A percentile compares a stretch with the other conserved stretches of the same genome.
Conservation (phyloP, 2,888 invertebrate genomes). For the Cynaeus angustus region DNA sequence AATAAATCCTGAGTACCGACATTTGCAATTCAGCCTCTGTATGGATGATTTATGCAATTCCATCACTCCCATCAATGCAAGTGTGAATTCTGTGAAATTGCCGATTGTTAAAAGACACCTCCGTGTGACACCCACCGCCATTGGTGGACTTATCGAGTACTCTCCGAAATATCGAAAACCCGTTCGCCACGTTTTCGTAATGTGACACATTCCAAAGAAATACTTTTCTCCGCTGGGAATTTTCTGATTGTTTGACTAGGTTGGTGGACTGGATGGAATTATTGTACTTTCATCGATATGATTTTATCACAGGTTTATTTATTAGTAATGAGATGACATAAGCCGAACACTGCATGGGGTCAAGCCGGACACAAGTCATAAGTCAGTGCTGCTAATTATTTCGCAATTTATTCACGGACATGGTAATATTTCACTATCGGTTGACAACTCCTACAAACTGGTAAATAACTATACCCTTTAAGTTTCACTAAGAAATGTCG, state of each 20-base stretch:
- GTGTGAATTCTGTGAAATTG: constrained; percentile 20
- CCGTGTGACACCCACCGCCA: constrained; percentile 10
- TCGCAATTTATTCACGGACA: constrained; percentile 15
- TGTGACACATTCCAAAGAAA: neutral
- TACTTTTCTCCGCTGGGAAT: neutral
- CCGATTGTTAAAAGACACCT: constrained; percentile 25
- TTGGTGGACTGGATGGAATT: constrained; percentile 14
- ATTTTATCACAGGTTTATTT: constrained; percentile 16
- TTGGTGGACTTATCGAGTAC: no score
- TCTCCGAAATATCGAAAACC: neutral
- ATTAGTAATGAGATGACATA: constrained; percentile 21
- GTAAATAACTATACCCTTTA: constrained; percentile 2
- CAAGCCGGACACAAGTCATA: constrained; percentile 19
- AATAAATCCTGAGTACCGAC: constrained; percentile 13
- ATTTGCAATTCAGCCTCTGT: constrained; percentile 24
- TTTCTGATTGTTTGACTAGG: constrained; percentile 11
- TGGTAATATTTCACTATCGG: constrained; percentile 13
- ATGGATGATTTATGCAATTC: constrained; percentile 21
- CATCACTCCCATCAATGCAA: constrained; percentile 22
- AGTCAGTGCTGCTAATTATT: constrained; percentile 10
- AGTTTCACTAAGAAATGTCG: constrained; percentile 7
- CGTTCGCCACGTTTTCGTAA: neutral
- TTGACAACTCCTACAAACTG: constrained; percentile 13
- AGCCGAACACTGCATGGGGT: constrained; percentile 20
- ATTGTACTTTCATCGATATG: constrained; percentile 13